Evolutionary conservation across 2,888 invertebrate species (phyloP).

Genomic region (Kuschelorhynchus macadamiae): DNA sequence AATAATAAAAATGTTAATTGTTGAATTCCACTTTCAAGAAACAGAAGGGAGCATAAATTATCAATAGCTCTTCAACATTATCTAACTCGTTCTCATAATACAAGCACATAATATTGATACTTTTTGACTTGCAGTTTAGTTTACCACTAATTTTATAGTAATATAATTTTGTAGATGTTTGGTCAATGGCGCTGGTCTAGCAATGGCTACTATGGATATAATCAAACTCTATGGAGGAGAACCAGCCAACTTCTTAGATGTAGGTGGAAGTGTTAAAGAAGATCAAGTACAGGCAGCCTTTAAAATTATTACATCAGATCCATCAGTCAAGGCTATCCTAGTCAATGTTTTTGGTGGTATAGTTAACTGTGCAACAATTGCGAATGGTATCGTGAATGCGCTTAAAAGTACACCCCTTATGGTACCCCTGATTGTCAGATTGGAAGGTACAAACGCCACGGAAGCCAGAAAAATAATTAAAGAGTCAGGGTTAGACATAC

Average conservation of each 20-base stretch:
- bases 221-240: constrained; percentile 96
- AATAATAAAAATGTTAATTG: too few species aligned
- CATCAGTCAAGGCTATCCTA: constrained; percentile 92
- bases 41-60: too few species aligned
- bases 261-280: constrained; percentile 96
- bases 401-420: too few species aligned
- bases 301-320: constrained; percentile 87
- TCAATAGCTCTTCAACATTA: too few species aligned
- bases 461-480: too few species aligned
- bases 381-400: constrained; percentile 94
- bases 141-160: not conserved
- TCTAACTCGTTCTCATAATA: too few species aligned
- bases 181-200: constrained; percentile 99
- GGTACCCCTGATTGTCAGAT: too few species aligned
- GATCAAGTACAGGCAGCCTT: constrained; percentile 95
- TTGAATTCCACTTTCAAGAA: too few species aligned
- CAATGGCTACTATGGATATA: constrained; percentile 99
- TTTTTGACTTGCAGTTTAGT: not conserved
- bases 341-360: constrained; percentile 99
- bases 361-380: constrained; percentile 97
- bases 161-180: constrained; percentile 59
- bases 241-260: constrained; percentile 98
- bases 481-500: too few species aligned
- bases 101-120: too few species aligned
- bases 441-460: too few species aligned